phyloP scores from a whole-genome alignment of 37 sponge, comb jelly and placozoan species.

The Petrosia ficiformis region DNA sequence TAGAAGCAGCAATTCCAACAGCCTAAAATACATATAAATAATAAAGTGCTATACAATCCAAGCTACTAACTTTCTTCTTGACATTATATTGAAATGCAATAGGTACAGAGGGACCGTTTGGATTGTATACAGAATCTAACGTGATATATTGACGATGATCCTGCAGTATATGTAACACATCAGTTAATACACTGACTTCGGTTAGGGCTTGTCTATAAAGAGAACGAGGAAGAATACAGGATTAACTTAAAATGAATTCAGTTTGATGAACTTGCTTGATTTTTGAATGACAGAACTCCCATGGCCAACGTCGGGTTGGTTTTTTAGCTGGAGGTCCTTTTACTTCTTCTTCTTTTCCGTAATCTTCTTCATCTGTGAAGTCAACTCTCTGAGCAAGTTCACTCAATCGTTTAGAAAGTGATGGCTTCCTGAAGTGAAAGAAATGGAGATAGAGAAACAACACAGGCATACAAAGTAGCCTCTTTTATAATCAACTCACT shows the following conservation, averaged over 20 bases:
- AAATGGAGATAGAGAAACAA: neutral
- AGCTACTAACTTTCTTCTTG: slow-evolving; percentile 55
- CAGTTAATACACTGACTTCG: slow-evolving; percentile 68
- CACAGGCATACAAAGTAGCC: neutral
- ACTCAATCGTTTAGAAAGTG: slow-evolving; percentile 59
- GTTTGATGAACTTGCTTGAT: slow-evolving; percentile 42
- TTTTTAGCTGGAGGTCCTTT: slow-evolving; percentile 33
- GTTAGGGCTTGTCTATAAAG: slow-evolving; percentile 60
- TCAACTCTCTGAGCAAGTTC: slow-evolving; percentile 68
- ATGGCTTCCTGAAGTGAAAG: slow-evolving; percentile 29
- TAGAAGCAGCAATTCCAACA: slow-evolving; percentile 53
- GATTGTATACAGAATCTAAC: slow-evolving; percentile 48
- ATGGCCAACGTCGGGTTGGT: slow-evolving; percentile 59
- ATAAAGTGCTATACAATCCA: neutral
- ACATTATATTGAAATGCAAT: slow-evolving; percentile 44
- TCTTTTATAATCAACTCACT: slow-evolving; percentile 38
- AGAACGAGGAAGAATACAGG: neutral
- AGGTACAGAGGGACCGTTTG: slow-evolving; percentile 2
- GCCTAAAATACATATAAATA: slow-evolving; percentile 26
- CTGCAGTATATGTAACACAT: slow-evolving; percentile 53
- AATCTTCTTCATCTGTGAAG: slow-evolving; percentile 32
- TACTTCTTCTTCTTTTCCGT: slow-evolving; percentile 10
- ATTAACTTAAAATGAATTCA: neutral
- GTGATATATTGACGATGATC: slow-evolving; percentile 60
- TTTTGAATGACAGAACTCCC: slow-evolving; percentile 68